Percentiles rank a stretch among this genome's conserved stretches.
phyloP scores from a whole-genome alignment of 2,888 invertebrate genomes.

The Alviniconcha strummeri region DNA sequence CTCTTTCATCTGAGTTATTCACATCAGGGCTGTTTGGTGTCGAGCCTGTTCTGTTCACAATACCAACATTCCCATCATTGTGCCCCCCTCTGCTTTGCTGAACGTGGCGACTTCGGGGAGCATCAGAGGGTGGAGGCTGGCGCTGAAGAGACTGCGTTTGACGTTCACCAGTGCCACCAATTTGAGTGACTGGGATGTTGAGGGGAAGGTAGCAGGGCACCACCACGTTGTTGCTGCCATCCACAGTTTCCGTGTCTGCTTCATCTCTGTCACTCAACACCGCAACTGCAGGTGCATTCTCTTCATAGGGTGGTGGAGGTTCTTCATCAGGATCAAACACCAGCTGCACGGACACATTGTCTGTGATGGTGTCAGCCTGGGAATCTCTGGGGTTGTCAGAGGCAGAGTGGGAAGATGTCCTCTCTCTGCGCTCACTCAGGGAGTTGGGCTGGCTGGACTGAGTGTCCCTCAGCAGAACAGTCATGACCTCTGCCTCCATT shows the following conservation, averaged over 20 bases:
- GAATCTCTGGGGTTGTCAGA: slow-evolving; percentile 20
- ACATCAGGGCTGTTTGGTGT: slow-evolving; percentile 11
- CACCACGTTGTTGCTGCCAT: slow-evolving; percentile 21
- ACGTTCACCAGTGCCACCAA: background rate
- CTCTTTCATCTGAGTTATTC: background rate
- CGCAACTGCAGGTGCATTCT: slow-evolving; percentile 25
- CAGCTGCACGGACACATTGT: slow-evolving; percentile 29
- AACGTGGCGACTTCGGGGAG: background rate
- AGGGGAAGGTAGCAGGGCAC: slow-evolving; percentile 12
- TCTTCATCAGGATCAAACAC: slow-evolving; percentile 58
- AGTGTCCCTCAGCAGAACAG: slow-evolving; percentile 16
- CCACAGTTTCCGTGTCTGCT: slow-evolving; percentile 39
- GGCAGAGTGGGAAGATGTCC: background rate
- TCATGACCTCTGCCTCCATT: slow-evolving; percentile 22
- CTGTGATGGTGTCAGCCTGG: slow-evolving; percentile 9
- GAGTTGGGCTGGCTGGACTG: slow-evolving; percentile 6
- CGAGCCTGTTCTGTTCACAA: background rate
- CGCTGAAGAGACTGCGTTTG: slow-evolving; percentile 12
- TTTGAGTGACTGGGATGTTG: slow-evolving; percentile 31
- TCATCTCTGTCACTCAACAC: slow-evolving; percentile 38
- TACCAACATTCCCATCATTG: background rate
- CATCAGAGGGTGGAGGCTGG: slow-evolving; percentile 15
- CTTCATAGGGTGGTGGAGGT: slow-evolving; percentile 62
- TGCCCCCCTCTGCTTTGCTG: slow-evolving; percentile 4
- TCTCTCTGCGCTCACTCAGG: background rate